A percentile compares a stretch with the other conserved stretches of the same genome.
These are phyloP conservation scores for Diorhabda elongata DNA, from an alignment of 1,140 invertebrate species.

Conservation along the genomic window DNA sequence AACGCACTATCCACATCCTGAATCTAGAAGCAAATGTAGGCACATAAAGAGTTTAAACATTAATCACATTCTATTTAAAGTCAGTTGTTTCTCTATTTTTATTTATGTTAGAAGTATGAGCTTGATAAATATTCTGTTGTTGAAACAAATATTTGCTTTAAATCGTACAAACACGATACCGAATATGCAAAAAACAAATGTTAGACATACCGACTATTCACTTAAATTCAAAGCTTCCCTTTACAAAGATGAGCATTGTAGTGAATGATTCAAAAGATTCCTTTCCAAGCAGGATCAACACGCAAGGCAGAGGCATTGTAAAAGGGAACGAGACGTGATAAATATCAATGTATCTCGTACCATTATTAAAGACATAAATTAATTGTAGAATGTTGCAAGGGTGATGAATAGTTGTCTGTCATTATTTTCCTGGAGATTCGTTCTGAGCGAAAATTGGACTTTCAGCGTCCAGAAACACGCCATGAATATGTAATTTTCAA, in stretches of 20 bases:
- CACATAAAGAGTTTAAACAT: too few species aligned
- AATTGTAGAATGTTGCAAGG: constrained; percentile 2
- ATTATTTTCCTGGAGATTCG: constrained; percentile 2
- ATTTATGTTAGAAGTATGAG: too few species aligned
- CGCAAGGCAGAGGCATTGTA: neutral
- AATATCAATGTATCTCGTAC: constrained; percentile 1
- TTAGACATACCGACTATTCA: neutral
- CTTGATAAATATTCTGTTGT: too few species aligned
- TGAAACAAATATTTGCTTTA: too few species aligned
- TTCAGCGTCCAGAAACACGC: neutral
- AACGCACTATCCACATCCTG: too few species aligned
- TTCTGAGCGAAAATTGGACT: neutral
- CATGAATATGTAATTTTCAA: neutral
- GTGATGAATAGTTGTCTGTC: constrained; percentile 2
- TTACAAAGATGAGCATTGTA: constrained; percentile 1
- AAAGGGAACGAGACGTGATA: constrained; percentile 1
- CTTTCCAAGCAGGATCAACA: neutral
- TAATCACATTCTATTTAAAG: too few species aligned
- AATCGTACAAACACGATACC: too few species aligned
- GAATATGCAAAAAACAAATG: neutral
- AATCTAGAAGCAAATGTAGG: too few species aligned
- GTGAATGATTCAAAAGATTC: neutral
- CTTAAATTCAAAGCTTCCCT: neutral
- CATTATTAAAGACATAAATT: constrained; percentile 3
- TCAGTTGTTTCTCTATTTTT: too few species aligned